These are phyloP conservation scores for Thaleichthys pacificus DNA, from an alignment of 2,797 vertebrate genomes.

Conservation along the genomic window DNA sequence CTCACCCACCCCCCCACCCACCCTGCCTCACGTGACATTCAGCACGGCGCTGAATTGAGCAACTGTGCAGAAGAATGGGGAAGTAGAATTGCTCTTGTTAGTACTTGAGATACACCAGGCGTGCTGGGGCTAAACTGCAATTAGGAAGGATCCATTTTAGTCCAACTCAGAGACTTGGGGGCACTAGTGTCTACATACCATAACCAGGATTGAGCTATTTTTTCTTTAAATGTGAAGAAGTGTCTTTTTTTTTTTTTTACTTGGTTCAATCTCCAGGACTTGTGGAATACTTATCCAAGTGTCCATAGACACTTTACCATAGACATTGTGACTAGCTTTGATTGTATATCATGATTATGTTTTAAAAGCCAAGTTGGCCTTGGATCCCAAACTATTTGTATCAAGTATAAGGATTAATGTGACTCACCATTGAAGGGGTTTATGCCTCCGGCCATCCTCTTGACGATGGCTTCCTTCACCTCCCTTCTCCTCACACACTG, in stretches of 20 bases:
- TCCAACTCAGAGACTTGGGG: conserved; percentile 43
- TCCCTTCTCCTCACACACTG: conserved; percentile 96
- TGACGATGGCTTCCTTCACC: conserved; percentile 89
- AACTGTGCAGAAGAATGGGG: conserved; percentile 73
- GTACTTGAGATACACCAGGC: conserved; percentile 57
- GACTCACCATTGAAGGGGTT: conserved; percentile 94
- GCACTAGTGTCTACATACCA: background rate
- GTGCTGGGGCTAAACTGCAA: conserved; percentile 4
- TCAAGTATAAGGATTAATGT: no score
- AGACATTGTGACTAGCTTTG: no score
- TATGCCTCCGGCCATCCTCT: conserved; percentile 85
- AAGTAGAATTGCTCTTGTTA: conserved; percentile 71
- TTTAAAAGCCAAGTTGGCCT: no score
- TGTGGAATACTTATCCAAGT: no score
- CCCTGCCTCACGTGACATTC: conserved; percentile 69
- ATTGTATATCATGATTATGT: no score
- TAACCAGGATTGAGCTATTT: conserved; percentile 11
- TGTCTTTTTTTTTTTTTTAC: background rate
- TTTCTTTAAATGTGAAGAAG: background rate
- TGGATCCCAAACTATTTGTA: no score
- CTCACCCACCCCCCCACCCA: conserved; percentile 37
- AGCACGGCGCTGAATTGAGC: conserved; percentile 64
- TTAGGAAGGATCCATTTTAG: conserved; percentile 35
- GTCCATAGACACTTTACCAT: no score
- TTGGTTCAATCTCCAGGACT: background rate